Conservation (phyloP, 2,113 vertebrate genomes). For the Amphilophus citrinellus region DNA sequence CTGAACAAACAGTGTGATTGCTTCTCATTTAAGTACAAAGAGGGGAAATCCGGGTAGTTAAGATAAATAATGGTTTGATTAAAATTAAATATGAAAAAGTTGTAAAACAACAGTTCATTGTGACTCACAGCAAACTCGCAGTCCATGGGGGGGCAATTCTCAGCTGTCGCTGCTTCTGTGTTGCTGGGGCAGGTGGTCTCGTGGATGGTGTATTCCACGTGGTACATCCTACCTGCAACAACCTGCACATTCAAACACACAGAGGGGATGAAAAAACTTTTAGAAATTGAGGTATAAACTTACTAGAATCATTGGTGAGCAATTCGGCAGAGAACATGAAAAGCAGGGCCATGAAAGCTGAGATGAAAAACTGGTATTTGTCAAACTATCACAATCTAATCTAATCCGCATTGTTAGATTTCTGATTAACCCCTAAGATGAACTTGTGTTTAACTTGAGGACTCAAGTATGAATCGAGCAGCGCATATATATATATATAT, state of each 20-base stretch:
- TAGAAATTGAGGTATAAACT: background rate
- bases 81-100: too few relatives aligned
- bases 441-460: too few relatives aligned
- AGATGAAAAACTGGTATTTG: too few relatives aligned
- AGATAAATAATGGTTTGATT: too few relatives aligned
- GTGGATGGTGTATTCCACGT: conserved; percentile 80
- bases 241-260: conserved; percentile 66
- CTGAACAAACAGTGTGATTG: too few relatives aligned
- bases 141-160: conserved; percentile 68
- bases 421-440: too few relatives aligned
- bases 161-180: background rate
- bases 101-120: background rate
- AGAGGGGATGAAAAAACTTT: background rate
- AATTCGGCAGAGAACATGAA: background rate
- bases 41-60: too few relatives aligned
- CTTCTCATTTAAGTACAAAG: background rate
- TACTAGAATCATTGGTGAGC: background rate
- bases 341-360: too few relatives aligned
- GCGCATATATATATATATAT: too few relatives aligned
- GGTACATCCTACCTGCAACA: conserved; percentile 43
- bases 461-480: too few relatives aligned
- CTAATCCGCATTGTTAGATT: too few relatives aligned
- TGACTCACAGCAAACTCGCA: conserved; percentile 83
- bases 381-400: too few relatives aligned
- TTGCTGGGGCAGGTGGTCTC: conserved; percentile 75